phyloP scores from a whole-genome alignment of 1,140 invertebrate genomes.

The Aphidius gifuensis region DNA sequence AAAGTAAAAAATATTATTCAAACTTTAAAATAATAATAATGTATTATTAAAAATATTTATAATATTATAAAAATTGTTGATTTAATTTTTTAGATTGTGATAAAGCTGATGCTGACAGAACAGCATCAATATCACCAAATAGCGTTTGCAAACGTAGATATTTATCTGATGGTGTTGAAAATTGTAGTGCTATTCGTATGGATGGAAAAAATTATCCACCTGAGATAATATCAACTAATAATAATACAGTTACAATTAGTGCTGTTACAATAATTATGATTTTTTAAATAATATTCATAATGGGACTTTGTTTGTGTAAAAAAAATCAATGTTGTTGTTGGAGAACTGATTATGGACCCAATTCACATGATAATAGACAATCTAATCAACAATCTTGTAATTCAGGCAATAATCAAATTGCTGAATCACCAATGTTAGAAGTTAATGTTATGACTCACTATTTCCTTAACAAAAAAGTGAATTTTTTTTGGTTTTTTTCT shows the following conservation, averaged over 20 bases:
- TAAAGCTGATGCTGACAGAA: too few relatives aligned
- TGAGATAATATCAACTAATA: conserved; percentile 32
- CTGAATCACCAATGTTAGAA: conserved; percentile 46
- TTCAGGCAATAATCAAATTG: conserved; percentile 27
- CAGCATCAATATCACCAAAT: too few relatives aligned
- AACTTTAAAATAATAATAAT: conserved; percentile 8
- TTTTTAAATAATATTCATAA: conserved; percentile 45
- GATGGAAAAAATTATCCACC: conserved; percentile 42
- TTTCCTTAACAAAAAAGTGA: conserved; percentile 44
- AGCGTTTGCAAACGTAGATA: conserved; percentile 40
- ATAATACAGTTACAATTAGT: conserved; percentile 48
- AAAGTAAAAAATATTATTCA: conserved; percentile 13
- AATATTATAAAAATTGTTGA: too few relatives aligned
- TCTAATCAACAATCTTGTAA: conserved; percentile 18
- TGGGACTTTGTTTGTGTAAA: conserved; percentile 48
- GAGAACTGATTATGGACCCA: conserved; percentile 48
- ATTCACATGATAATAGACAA: conserved; percentile 20
- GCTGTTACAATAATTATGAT: conserved; percentile 48
- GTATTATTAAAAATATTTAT: too few relatives aligned
- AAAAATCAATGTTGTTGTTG: conserved; percentile 47
- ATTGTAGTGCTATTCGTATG: conserved; percentile 40
- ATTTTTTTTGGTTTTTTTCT: conserved; percentile 32
- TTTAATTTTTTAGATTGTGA: too few relatives aligned
- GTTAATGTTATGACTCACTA: conserved; percentile 48
- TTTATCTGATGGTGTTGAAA: conserved; percentile 44